Evolutionary conservation across 2,888 invertebrate species (phyloP), one percentile per base, ranked within the genome.

Genomic region (Idaea straminata): DNA sequence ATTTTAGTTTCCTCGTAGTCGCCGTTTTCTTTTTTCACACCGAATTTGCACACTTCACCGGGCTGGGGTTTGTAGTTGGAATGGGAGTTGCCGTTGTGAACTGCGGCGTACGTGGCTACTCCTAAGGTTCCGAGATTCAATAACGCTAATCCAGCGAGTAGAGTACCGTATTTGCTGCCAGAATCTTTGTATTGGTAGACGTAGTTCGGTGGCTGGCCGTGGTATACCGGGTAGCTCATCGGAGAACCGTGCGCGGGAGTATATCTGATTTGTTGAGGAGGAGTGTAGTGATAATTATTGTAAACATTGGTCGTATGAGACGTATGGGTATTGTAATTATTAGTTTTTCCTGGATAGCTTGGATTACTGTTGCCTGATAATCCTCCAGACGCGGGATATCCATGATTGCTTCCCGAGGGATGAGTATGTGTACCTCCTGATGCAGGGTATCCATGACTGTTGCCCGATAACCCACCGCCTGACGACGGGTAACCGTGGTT

Each of bases 1-100:
- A 91, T 91, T 82, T 69, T 88, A 0, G 91, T 91, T 76, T 90
- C 89, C 70, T 91, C 90, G 65, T 88, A 89, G 64, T 89, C 89
- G 0, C 90, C 89, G 66, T 90, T 91, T 47, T 86, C 87, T 78
- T 87, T 90, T 69, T 78, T 87, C 35, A 91, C 67, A 25, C 85
- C 91, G 66, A 91, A 89, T 77, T 88, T 90, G 71, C 91, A 91
- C 13, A 87, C 72, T 79, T 91, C 91, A 7, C 89, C 90, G 0
- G 86, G 83, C 67, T 84, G 77, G 0, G 87, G 67, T 64, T 78
- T 85, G 72, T 91, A 89, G 35, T 66, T 76, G 13, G 62, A 36
- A 15, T 65, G 65, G 36, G 68, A 65, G n/a, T 70, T 67, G 47
- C 70, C 63, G 38, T 77, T 76, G 25, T 79, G 80, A 57, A 78